Conservation (phyloP, 2,113 vertebrate genomes). For the Amazona guildingii region DNA sequence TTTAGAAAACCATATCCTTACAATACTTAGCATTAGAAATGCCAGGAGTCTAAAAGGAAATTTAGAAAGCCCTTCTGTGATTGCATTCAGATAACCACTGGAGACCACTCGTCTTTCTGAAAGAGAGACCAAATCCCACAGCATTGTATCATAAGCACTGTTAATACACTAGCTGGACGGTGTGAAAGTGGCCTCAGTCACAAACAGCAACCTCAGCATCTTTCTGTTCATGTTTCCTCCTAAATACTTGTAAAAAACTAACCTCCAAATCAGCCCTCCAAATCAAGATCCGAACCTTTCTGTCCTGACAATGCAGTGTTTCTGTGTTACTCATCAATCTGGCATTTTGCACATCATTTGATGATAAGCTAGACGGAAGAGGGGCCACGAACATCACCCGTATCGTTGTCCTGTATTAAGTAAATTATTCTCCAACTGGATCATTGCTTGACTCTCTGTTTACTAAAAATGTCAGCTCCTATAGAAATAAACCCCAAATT, state of each 20-base stretch:
- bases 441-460: not conserved
- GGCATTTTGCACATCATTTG: not conserved
- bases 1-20: not conserved
- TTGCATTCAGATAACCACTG: not conserved
- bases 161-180: constrained; percentile 1
- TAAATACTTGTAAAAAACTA: constrained; percentile 42
- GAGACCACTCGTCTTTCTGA: not conserved
- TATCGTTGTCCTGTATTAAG: not conserved
- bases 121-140: not conserved
- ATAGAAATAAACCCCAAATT: not conserved
- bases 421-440: not conserved
- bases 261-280: constrained; percentile 39
- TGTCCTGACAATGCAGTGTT: not conserved
- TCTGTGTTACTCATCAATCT: not conserved
- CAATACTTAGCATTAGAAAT: not conserved
- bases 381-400: not conserved
- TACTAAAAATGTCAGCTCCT: not conserved
- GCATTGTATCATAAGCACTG: not conserved
- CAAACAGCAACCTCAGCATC: not conserved
- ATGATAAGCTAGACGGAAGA: not conserved
- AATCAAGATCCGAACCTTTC: constrained; percentile 38
- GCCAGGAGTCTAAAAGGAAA: not conserved
- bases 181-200: not conserved
- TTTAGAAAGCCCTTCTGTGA: not conserved
- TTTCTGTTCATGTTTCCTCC: not conserved